These are phyloP conservation scores for Ecdyonurus torrentis DNA, from an alignment of 2,888 invertebrate genomes.

Conservation along the genomic window DNA sequence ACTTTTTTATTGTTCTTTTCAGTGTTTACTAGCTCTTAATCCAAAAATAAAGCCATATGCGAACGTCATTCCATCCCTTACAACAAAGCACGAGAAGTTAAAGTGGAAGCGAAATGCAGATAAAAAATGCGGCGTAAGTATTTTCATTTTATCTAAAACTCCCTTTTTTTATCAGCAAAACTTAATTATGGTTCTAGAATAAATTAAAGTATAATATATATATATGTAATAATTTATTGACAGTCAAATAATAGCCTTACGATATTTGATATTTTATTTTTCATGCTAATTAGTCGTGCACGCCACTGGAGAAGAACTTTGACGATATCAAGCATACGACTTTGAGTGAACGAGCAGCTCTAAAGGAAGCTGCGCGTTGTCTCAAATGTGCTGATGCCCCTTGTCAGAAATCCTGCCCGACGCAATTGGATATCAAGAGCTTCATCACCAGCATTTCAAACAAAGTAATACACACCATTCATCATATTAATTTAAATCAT, in stretches of 20 bases:
- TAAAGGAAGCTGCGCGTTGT: conserved; percentile 76
- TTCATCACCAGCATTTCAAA: conserved; percentile 95
- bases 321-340: conserved; percentile 96
- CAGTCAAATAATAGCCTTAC: background rate
- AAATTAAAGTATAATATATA: background rate
- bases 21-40: conserved; percentile 78
- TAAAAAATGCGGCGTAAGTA: conserved; percentile 64
- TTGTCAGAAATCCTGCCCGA: conserved; percentile 97
- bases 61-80: conserved; percentile 62
- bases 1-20: conserved; percentile 24
- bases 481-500: background rate
- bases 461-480: conserved; percentile 41
- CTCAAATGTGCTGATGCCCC: conserved; percentile 92
- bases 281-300: conserved; percentile 36
- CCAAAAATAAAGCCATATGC: conserved; percentile 63
- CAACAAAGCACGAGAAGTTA: conserved; percentile 73
- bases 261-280: background rate
- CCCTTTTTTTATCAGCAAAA: too few relatives aligned
- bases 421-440: conserved; percentile 89
- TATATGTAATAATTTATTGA: background rate
- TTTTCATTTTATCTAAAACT: background rate
- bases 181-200: too few relatives aligned
- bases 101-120: conserved; percentile 91
- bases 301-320: conserved; percentile 69
- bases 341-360: conserved; percentile 83